Percentiles rank a stretch among this genome's conserved stretches.
phyloP scores from a whole-genome alignment of 2,888 invertebrate species.

The Cheilosia vulpina region DNA sequence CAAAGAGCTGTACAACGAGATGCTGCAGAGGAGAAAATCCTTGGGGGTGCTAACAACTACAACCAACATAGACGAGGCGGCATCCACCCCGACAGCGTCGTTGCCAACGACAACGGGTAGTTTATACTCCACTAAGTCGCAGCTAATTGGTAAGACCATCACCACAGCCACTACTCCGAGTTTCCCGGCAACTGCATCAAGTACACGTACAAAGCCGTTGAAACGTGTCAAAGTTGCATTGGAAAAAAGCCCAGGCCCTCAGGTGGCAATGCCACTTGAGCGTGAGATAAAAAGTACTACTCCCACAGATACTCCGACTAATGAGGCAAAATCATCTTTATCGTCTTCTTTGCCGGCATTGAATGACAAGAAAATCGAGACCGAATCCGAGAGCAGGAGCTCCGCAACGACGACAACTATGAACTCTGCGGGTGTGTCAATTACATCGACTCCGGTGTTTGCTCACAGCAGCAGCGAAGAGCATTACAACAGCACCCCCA shows the following conservation, averaged over 20 bases:
- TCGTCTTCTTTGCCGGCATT: constrained; percentile 17
- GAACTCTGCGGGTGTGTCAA: constrained; percentile 37
- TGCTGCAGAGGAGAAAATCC: constrained; percentile 77
- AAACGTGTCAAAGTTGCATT: constrained; percentile 80
- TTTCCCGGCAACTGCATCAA: constrained; percentile 66
- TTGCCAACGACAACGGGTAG: constrained; percentile 71
- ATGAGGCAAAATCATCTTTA: constrained; percentile 54
- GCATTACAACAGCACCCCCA: constrained; percentile 74
- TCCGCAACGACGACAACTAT: constrained; percentile 11
- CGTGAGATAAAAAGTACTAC: constrained; percentile 30
- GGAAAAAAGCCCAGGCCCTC: constrained; percentile 46
- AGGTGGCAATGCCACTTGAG: constrained; percentile 76
- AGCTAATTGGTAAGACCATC: constrained; percentile 39
- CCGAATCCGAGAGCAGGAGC: neutral
- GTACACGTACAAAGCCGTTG: constrained; percentile 78
- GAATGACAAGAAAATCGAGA: constrained; percentile 34
- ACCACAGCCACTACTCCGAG: constrained; percentile 1
- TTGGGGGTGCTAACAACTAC: constrained; percentile 32
- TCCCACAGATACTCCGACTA: constrained; percentile 47
- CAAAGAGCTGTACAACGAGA: constrained; percentile 83
- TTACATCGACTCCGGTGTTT: constrained; percentile 29
- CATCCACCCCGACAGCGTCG: constrained; percentile 8
- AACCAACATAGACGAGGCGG: constrained; percentile 22
- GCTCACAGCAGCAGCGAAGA: constrained; percentile 1
- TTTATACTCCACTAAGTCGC: constrained; percentile 29